These are phyloP conservation scores for Columba janthina DNA, from an alignment of 2,113 vertebrate species.

Conservation along the genomic window DNA sequence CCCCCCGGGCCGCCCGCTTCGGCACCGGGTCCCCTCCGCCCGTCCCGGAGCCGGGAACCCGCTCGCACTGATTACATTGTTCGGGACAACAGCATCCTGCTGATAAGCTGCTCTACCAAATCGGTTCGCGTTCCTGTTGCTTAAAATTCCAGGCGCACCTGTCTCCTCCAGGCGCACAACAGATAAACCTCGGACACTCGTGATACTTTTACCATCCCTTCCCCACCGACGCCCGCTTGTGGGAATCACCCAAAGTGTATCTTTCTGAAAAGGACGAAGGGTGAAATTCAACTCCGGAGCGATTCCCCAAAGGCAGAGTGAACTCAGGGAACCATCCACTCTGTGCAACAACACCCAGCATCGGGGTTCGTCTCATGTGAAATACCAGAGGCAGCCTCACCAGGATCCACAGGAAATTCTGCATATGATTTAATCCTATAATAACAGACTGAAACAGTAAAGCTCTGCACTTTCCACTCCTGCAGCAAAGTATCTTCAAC, in stretches of 20 bases:
- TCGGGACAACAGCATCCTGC: not conserved
- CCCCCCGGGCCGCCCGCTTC: not conserved
- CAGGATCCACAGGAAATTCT: not conserved
- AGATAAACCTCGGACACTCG: accelerated
- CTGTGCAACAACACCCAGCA: not conserved
- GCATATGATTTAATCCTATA: accelerated
- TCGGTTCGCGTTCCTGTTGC: not conserved
- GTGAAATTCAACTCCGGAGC: not conserved
- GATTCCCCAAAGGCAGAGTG: not conserved
- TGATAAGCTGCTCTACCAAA: accelerated
- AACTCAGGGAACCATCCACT: not conserved
- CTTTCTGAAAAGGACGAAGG: not conserved
- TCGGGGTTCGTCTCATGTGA: no score
- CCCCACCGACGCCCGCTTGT: not conserved
- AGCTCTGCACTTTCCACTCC: not conserved
- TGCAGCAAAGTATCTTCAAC: not conserved
- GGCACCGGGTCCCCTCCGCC: not conserved
- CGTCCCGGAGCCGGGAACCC: not conserved
- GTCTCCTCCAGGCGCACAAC: not conserved
- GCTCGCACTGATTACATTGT: accelerated
- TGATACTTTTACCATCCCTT: not conserved
- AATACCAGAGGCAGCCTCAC: not conserved
- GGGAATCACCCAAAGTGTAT: accelerated
- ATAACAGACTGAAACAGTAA: not conserved
- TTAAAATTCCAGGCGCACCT: not conserved